phyloP scores from a whole-genome alignment of 2,113 vertebrate genomes.

The Dinomys branickii region DNA sequence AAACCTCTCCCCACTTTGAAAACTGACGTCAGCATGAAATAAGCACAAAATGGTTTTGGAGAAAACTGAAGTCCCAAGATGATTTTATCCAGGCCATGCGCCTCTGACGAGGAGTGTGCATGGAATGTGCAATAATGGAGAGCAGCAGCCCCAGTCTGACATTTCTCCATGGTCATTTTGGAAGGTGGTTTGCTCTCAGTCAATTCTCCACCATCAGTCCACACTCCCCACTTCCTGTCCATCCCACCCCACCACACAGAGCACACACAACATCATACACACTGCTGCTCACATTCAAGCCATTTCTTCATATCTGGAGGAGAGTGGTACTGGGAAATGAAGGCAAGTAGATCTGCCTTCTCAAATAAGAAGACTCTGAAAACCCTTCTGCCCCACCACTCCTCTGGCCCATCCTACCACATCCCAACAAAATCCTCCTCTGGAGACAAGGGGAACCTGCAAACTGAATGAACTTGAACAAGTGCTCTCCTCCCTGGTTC shows the following conservation, averaged over 20 bases:
- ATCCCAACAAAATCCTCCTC: background rate
- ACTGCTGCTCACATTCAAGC: background rate
- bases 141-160: background rate
- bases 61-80: background rate
- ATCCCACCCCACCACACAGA: fast-evolving
- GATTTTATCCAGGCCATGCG: background rate
- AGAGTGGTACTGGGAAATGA: background rate
- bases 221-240: background rate
- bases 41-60: background rate
- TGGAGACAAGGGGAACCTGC: background rate
- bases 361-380: background rate
- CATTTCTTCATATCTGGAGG: background rate
- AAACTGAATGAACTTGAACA: fast-evolving
- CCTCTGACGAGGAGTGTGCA: background rate
- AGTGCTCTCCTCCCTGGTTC: background rate
- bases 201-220: background rate
- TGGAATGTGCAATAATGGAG: background rate
- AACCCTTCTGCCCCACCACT: background rate
- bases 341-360: background rate
- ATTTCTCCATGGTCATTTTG: background rate
- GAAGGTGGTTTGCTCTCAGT: background rate
- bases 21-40: background rate
- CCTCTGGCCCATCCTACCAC: background rate
- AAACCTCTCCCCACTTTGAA: background rate
- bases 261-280: background rate